phyloP scores from a whole-genome alignment of 1,140 invertebrate genomes.

The Adoxophyes honmai region DNA sequence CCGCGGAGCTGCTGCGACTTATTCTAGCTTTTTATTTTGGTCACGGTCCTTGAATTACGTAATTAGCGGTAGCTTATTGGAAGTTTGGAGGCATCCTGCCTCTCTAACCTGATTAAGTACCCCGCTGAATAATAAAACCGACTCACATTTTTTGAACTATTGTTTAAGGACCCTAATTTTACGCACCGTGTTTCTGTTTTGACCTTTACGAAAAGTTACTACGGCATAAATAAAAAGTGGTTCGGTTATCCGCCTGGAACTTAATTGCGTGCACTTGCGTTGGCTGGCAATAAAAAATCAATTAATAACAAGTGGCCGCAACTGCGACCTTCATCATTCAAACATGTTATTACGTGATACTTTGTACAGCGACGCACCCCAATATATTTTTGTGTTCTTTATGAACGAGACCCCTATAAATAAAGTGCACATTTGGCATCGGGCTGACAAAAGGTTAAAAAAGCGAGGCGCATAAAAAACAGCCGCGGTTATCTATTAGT shows the following conservation, averaged over 20 bases:
- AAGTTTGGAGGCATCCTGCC: conserved; percentile 44
- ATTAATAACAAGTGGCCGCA: conserved; percentile 68
- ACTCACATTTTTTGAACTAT: not conserved
- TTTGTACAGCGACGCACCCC: conserved; percentile 16
- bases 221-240: conserved; percentile 8
- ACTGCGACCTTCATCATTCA: conserved; percentile 59
- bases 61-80: conserved; percentile 67
- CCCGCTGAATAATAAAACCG: conserved; percentile 32
- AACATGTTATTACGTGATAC: conserved; percentile 34
- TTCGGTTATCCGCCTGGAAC: conserved; percentile 9
- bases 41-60: conserved; percentile 70
- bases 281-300: conserved; percentile 34
- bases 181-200: not conserved
- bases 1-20: conserved; percentile 47
- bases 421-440: conserved; percentile 67
- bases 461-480: conserved; percentile 67
- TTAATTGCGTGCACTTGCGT: conserved; percentile 15
- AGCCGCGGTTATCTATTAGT: conserved; percentile 75
- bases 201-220: conserved; percentile 16
- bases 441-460: conserved; percentile 65
- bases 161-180: conserved; percentile 7
- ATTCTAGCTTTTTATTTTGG: conserved; percentile 64
- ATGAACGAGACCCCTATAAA: conserved; percentile 49
- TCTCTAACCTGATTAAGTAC: conserved; percentile 48
- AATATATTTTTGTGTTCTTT: conserved; percentile 17